A percentile compares a stretch with the other conserved stretches of the same genome.
These are phyloP conservation scores for Poecilia velifera DNA, from an alignment of 2,797 vertebrate genomes.

Conservation along the genomic window DNA sequence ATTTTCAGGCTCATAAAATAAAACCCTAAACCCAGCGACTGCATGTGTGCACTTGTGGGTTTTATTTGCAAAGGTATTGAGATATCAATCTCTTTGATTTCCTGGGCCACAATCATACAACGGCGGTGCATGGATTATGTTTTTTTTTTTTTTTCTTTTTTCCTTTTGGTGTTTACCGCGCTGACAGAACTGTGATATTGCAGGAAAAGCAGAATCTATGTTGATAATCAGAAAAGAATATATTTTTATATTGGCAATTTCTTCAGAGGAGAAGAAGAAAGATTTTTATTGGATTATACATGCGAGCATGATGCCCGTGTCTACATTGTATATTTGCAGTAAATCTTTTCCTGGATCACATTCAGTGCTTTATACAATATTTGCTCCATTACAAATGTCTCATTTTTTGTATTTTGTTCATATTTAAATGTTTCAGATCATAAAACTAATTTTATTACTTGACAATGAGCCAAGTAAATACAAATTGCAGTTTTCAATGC, in stretches of 20 bases:
- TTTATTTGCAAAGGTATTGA: background rate
- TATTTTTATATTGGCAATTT: background rate
- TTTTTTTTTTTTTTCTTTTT: background rate
- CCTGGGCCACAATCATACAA: background rate
- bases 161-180: background rate
- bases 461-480: background rate
- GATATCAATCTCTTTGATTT: background rate
- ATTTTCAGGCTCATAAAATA: slow-evolving; percentile 11
- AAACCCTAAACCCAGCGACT: background rate
- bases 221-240: slow-evolving; percentile 6
- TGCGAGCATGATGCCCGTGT: background rate
- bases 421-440: background rate
- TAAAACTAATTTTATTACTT: background rate
- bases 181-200: slow-evolving; percentile 7
- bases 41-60: background rate
- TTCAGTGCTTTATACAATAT: background rate
- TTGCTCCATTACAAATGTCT: background rate
- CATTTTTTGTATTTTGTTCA: background rate
- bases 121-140: background rate
- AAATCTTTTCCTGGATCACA: background rate
- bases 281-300: background rate
- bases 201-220: slow-evolving; percentile 4
- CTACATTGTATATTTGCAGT: background rate
- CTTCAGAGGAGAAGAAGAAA: background rate
- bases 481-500: background rate